Evolutionary conservation across 2,888 invertebrate species (phyloP).

Genomic region (Ennomos quercinarius): DNA sequence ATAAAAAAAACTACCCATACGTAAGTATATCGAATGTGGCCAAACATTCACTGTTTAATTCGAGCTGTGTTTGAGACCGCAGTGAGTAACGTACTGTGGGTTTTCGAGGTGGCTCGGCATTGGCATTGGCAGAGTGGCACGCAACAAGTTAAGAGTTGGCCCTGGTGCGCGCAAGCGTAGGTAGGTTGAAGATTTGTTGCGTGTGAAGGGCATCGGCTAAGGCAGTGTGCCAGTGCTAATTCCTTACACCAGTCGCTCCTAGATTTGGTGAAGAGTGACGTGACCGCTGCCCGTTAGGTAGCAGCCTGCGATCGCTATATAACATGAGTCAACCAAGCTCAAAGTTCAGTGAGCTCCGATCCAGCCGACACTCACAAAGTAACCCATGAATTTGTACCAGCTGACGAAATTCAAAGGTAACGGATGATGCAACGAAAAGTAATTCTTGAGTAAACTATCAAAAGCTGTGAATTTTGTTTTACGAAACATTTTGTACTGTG

Average conservation of each 20-base stretch:
- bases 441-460: too few species aligned
- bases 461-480: too few species aligned
- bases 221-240: slow-evolving; percentile 4
- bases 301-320: too few species aligned
- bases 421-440: too few species aligned
- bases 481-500: too few species aligned
- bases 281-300: background rate
- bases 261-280: background rate
- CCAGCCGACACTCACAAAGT: too few species aligned
- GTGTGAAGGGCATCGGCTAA: background rate
- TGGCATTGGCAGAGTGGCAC: background rate
- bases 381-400: too few species aligned
- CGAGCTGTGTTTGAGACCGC: background rate
- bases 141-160: slow-evolving; percentile 4
- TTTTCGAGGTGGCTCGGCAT: background rate
- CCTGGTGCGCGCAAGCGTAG: slow-evolving; percentile 5
- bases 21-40: too few species aligned
- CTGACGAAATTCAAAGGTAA: too few species aligned
- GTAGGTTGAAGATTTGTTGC: slow-evolving; percentile 1
- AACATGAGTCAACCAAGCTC: too few species aligned
- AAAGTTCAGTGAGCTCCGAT: too few species aligned
- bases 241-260: slow-evolving; percentile 2
- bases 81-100: slow-evolving; percentile 1
- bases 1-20: too few species aligned
- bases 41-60: background rate